These are phyloP conservation scores for Nudaria mundana DNA, from an alignment of 2,888 invertebrate genomes.

Conservation along the genomic window DNA sequence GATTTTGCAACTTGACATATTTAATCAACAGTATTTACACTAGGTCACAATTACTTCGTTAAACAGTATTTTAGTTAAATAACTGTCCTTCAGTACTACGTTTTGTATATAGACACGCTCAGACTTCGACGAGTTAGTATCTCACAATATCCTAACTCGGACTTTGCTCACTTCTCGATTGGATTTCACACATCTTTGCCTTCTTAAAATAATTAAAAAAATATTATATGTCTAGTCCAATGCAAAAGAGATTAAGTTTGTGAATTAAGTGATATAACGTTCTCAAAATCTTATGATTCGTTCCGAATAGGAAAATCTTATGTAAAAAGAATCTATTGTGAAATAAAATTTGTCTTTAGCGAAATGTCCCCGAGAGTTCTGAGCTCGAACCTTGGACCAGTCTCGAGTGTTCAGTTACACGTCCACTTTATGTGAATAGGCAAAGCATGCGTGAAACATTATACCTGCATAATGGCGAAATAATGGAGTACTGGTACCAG, in stretches of 20 bases:
- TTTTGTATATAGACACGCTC: slow-evolving; percentile 63
- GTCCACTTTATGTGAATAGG: slow-evolving; percentile 73
- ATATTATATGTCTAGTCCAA: slow-evolving; percentile 79
- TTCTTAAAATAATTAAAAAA: slow-evolving; percentile 69
- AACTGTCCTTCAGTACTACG: slow-evolving; percentile 52
- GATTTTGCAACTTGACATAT: slow-evolving; percentile 59
- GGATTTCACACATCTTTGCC: slow-evolving; percentile 77
- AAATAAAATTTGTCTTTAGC: slow-evolving; percentile 48
- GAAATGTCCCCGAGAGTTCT: slow-evolving; percentile 45
- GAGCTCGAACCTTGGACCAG: slow-evolving; percentile 66
- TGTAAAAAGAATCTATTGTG: slow-evolving; percentile 56
- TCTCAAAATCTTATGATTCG: slow-evolving; percentile 41
- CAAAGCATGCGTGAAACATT: slow-evolving; percentile 72
- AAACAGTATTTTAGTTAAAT: slow-evolving; percentile 75
- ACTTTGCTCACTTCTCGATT: slow-evolving; percentile 58
- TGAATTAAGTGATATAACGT: slow-evolving; percentile 63
- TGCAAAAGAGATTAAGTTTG: slow-evolving; percentile 77
- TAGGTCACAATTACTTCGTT: slow-evolving; percentile 63
- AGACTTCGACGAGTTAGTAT: slow-evolving; percentile 43
- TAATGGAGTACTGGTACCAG: slow-evolving; percentile 29
- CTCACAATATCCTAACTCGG: slow-evolving; percentile 41
- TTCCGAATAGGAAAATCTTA: slow-evolving; percentile 54
- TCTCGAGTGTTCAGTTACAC: slow-evolving; percentile 74
- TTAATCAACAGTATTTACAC: slow-evolving; percentile 64
- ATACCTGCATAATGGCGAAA: slow-evolving; percentile 62